Percentiles rank a stretch among this genome's conserved stretches.
These are phyloP conservation scores for Orchestia grillus DNA, from an alignment of 1,140 invertebrate species.

Conservation along the genomic window DNA sequence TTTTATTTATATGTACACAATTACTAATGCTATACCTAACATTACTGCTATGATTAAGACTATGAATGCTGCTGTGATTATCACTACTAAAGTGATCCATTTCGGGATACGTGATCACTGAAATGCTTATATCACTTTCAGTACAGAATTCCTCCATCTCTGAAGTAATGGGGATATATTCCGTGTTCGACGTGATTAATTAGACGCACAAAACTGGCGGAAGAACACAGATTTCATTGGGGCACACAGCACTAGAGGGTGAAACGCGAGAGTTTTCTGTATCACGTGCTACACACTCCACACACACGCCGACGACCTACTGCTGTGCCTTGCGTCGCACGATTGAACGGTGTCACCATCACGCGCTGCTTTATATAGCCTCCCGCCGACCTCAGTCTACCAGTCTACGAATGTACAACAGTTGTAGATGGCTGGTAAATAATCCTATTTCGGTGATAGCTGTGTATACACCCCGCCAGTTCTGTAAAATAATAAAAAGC, in stretches of 20 bases:
- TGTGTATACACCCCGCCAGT: neutral
- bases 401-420: neutral
- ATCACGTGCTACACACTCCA: slow-evolving; percentile 33
- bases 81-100: slow-evolving; percentile 9
- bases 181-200: neutral
- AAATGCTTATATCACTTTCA: neutral
- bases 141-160: neutral
- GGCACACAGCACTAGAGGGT: slow-evolving; percentile 1
- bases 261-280: neutral
- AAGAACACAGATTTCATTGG: slow-evolving; percentile 31
- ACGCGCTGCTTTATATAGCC: neutral
- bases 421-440: neutral
- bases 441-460: neutral
- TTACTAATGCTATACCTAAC: neutral
- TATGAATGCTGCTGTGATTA: slow-evolving; percentile 13
- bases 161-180: neutral
- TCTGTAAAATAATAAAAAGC: neutral
- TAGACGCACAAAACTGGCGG: slow-evolving; percentile 6
- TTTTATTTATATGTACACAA: slow-evolving; percentile 14
- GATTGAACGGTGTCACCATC: neutral
- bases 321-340: neutral
- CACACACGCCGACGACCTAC: neutral
- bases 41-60: slow-evolving; percentile 25
- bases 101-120: neutral
- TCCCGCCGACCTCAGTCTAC: neutral